Evolutionary conservation across 2,113 vertebrate species (phyloP).

Genomic region (Apaloderma vittatum): DNA sequence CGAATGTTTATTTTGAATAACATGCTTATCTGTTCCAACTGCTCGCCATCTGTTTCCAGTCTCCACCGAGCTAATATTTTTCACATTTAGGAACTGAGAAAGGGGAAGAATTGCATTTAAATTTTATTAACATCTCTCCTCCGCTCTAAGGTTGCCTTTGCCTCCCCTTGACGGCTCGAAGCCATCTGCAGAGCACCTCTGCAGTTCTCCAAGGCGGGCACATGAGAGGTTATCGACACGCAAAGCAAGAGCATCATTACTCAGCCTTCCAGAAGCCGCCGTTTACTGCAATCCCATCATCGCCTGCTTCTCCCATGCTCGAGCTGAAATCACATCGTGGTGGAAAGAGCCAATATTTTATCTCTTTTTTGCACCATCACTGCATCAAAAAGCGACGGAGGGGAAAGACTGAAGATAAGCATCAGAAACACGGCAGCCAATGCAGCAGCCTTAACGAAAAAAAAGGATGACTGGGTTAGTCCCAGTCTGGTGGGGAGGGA

Average conservation of each 20-base stretch:
- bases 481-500: neutral
- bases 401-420: neutral
- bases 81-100: constrained; percentile 78
- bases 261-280: neutral
- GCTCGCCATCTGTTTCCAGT: constrained; percentile 84
- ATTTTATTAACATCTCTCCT: constrained; percentile 74
- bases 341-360: neutral
- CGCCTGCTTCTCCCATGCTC: neutral
- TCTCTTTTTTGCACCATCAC: neutral
- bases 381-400: neutral
- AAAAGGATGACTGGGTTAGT: neutral
- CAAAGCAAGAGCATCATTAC: constrained; percentile 14
- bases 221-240: constrained; percentile 32
- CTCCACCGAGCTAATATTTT: constrained; percentile 80
- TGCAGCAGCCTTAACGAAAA: neutral
- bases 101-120: constrained; percentile 73
- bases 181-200: constrained; percentile 63
- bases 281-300: neutral
- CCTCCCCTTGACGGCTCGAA: constrained; percentile 32
- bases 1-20: constrained; percentile 85
- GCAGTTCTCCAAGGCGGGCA: constrained; percentile 14
- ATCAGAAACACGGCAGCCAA: neutral
- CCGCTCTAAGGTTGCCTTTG: constrained; percentile 32
- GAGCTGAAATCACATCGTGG: neutral
- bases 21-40: constrained; percentile 79